Evolutionary conservation across 2,113 vertebrate genomes (phyloP).

Genomic region (Chlorocebus sabaeus): DNA sequence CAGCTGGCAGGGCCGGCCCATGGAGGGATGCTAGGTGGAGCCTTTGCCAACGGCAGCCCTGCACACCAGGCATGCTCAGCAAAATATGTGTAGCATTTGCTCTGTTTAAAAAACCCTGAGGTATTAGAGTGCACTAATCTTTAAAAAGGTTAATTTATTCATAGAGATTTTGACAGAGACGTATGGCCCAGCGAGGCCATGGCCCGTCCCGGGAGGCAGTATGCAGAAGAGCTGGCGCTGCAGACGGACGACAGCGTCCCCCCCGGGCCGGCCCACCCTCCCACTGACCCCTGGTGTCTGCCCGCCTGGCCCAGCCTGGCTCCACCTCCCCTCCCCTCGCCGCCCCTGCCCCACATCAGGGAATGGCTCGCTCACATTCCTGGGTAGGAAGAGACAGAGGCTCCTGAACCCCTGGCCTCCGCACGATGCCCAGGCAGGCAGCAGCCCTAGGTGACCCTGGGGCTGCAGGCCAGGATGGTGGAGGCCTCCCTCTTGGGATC

Average conservation of each 20-base stretch:
- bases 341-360: rapidly evolving
- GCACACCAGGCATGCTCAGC: slow-evolving; percentile 85
- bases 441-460: too few species aligned
- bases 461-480: rapidly evolving
- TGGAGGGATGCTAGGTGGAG: slow-evolving; percentile 42
- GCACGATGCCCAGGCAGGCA: background rate
- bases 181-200: slow-evolving; percentile 90
- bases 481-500: background rate
- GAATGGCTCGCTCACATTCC: rapidly evolving
- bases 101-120: slow-evolving; percentile 94
- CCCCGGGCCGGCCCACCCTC: background rate
- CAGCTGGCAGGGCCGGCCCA: slow-evolving; percentile 31
- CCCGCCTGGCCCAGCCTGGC: background rate
- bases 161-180: slow-evolving; percentile 99
- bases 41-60: slow-evolving; percentile 60
- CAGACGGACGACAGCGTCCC: rapidly evolving
- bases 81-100: slow-evolving; percentile 90
- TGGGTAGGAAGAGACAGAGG: too few species aligned
- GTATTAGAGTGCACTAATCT: slow-evolving; percentile 99
- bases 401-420: background rate
- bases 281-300: background rate
- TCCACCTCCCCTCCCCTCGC: rapidly evolving
- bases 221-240: slow-evolving; percentile 54
- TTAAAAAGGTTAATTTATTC: slow-evolving; percentile 99
- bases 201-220: slow-evolving; percentile 91